These are phyloP conservation scores for Campopleginae sp. DNA, from an alignment of 2,888 invertebrate genomes.

Conservation along the genomic window DNA sequence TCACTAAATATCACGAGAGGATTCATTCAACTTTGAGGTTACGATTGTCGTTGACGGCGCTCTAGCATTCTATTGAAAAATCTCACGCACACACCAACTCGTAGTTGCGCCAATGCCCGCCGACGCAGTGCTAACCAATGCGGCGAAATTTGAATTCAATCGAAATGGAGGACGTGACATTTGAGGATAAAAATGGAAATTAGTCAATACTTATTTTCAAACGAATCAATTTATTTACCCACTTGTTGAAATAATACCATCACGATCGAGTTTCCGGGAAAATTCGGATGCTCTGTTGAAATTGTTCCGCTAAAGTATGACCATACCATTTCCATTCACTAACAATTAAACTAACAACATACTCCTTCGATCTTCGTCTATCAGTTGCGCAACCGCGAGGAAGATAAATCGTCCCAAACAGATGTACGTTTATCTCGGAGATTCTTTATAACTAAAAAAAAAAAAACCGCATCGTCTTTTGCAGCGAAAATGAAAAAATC, in stretches of 20 bases:
- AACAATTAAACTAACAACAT: background rate
- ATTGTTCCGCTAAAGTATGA: background rate
- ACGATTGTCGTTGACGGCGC: slow-evolving; percentile 54
- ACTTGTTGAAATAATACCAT: background rate
- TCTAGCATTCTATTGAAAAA: background rate
- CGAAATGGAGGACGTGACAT: background rate
- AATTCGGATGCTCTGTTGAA: background rate
- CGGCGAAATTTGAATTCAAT: background rate
- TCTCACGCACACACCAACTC: background rate
- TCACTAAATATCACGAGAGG: slow-evolving; percentile 1
- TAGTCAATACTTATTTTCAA: background rate
- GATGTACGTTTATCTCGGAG: too few species aligned
- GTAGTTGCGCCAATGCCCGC: background rate
- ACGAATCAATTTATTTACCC: background rate
- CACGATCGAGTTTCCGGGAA: background rate
- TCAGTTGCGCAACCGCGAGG: too few species aligned
- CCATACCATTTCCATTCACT: background rate
- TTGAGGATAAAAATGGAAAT: background rate
- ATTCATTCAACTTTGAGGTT: slow-evolving; percentile 57
- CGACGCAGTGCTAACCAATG: background rate
- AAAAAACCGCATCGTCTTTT: too few species aligned
- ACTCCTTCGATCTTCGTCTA: background rate
- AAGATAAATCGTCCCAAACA: too few species aligned
- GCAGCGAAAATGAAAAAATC: too few species aligned
- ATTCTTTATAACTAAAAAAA: too few species aligned